These are phyloP conservation scores for Hydrochoerus hydrochaeris DNA, from an alignment of 2,113 vertebrate genomes.

Conservation along the genomic window DNA sequence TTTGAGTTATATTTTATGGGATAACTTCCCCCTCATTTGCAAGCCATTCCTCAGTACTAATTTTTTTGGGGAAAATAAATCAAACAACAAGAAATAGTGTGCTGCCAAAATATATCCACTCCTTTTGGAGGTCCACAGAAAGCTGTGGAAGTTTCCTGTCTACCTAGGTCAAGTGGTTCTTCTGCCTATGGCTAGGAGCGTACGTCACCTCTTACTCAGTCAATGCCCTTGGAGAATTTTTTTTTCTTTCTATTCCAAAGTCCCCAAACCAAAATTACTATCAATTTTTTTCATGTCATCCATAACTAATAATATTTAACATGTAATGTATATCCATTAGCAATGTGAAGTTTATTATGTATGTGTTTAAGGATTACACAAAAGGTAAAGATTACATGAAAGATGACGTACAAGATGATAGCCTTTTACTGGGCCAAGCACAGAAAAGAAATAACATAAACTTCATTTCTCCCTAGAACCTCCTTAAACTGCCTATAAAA, in stretches of 20 bases:
- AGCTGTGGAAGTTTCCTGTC: not conserved
- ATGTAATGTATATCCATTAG: not conserved
- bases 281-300: not conserved
- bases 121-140: not conserved
- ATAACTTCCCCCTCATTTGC: not conserved
- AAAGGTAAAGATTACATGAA: not conserved
- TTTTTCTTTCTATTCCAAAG: constrained; percentile 48
- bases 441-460: not conserved
- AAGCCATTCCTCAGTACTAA: not conserved
- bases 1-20: not conserved
- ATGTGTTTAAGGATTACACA: constrained; percentile 28
- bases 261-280: not conserved
- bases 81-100: not conserved
- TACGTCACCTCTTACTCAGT: not conserved
- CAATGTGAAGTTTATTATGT: not conserved
- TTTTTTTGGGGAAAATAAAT: no score
- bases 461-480: not conserved
- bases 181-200: fast-evolving
- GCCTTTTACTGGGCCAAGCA: not conserved
- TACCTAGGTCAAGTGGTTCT: not conserved
- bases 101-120: not conserved
- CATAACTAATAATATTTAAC: constrained; percentile 9
- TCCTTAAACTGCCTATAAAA: not conserved
- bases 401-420: not conserved
- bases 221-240: not conserved